phyloP scores from a whole-genome alignment of 2,888 invertebrate genomes.

The Hypsopygia costalis region DNA sequence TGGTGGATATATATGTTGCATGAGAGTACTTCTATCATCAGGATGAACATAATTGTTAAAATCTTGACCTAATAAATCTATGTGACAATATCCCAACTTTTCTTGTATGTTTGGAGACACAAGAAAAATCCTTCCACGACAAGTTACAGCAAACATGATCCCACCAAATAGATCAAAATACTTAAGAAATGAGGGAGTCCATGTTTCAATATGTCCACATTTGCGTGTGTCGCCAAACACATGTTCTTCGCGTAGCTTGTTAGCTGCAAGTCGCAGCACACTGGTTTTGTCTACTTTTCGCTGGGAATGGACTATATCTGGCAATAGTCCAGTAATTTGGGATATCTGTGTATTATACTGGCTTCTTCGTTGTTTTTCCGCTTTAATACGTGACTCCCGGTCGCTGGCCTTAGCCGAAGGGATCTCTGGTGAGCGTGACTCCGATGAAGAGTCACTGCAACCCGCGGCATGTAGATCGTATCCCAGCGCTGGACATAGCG shows the following conservation, averaged over 20 bases:
- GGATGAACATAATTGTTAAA: conserved; percentile 90
- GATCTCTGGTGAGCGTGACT: conserved; percentile 64
- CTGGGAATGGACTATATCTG: conserved; percentile 90
- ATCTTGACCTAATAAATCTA: conserved; percentile 94
- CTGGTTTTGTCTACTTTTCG: conserved; percentile 95
- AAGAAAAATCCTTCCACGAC: conserved; percentile 91
- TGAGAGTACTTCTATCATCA: conserved; percentile 89
- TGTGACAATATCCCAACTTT: conserved; percentile 91
- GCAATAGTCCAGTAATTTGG: conserved; percentile 89
- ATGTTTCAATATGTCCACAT: conserved; percentile 67
- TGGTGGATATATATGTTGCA: conserved; percentile 83
- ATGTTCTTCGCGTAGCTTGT: conserved; percentile 90
- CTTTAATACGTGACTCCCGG: conserved; percentile 91
- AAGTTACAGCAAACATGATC: conserved; percentile 89
- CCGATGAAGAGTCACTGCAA: conserved; percentile 68
- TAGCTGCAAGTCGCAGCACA: conserved; percentile 91
- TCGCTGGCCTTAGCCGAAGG: conserved; percentile 81
- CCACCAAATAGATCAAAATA: conserved; percentile 87
- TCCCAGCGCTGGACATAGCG: conserved; percentile 22
- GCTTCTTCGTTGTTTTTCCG: conserved; percentile 95
- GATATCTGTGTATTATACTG: conserved; percentile 92
- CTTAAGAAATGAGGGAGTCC: conserved; percentile 80
- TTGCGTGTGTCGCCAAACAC: conserved; percentile 80
- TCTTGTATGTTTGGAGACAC: conserved; percentile 92
- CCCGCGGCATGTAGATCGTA: conserved; percentile 42